Evolutionary conservation across 37 sponge, comb jelly and placozoan genomes (phyloP), one percentile per base, ranked within the genome.

Genomic region (Spongia lamella): DNA sequence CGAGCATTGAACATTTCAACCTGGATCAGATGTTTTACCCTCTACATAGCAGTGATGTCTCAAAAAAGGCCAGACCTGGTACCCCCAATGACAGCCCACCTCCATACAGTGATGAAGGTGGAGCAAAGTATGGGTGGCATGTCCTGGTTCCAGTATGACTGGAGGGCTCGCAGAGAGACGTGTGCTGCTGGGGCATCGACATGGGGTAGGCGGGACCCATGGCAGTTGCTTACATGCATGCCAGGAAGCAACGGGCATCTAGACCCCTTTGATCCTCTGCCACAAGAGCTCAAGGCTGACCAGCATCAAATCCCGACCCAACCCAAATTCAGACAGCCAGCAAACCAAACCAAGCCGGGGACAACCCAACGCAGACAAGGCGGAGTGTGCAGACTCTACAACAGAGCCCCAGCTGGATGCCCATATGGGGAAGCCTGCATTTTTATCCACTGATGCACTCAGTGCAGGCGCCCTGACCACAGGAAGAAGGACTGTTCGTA

Each of bases 361-460:
- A 11, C 22, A 11, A 60, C 19, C 11, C 19, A 60, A 19, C 21
- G 27, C 21, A 60, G 24, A 60, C 19, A 19, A 19, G 61, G 9
- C 11, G 61, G 15, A 27, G n/a, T n/a, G n/a, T 60, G 61, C 61
- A 22, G 61, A 19, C 61, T 60, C 9, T 19, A n/a, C 22, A 60
- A 60, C 22, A n/a, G 27, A 19, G 61, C 61, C 21, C 61, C 61
- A 11, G 24, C 11, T 27, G 22, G 61, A 22, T 60, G 61, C 61
- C 61, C 61, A 60, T 60, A 60, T 60, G 61, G 61, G 22, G 24
- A 60, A 27, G 61, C 19, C 21, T 60, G 61, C 22, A 60, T 60
- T 27, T 60, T 60, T 27, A 19, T 19, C 61, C 61, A 60, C 22
- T 27, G 61, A 9, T 60, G 22, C 61, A 60, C 15, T 27, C 19